These are phyloP conservation scores for Girardia tigrina DNA, from an alignment of 2,888 invertebrate genomes.

Conservation along the genomic window DNA sequence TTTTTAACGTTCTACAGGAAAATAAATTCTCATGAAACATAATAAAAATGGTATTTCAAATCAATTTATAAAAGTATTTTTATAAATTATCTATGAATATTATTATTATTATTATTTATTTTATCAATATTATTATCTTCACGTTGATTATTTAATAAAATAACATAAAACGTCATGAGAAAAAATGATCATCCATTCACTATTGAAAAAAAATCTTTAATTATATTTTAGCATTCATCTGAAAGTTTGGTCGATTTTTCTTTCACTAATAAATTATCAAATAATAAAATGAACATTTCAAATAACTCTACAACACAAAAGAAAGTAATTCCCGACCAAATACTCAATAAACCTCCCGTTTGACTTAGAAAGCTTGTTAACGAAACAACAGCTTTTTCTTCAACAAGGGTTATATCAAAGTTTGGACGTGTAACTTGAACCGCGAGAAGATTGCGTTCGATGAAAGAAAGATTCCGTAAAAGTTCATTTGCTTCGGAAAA, in stretches of 20 bases:
- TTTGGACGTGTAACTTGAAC: constrained; percentile 33
- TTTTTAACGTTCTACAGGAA: too few species aligned
- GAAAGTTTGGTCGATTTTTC: not conserved
- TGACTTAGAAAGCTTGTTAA: constrained; percentile 36
- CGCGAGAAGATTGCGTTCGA: constrained; percentile 34
- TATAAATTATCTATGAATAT: too few species aligned
- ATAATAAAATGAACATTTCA: constrained; percentile 25
- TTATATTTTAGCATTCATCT: not conserved
- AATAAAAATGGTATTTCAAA: too few species aligned
- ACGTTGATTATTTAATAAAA: too few species aligned
- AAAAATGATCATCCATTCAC: too few species aligned
- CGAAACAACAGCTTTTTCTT: constrained; percentile 36
- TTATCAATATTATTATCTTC: too few species aligned
- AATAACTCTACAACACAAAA: constrained; percentile 36
- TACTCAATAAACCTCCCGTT: constrained; percentile 36
- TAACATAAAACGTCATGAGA: too few species aligned
- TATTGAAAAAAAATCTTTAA: too few species aligned
- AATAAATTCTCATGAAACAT: too few species aligned
- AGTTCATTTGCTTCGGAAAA: not conserved
- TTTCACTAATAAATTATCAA: not conserved
- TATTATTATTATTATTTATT: too few species aligned
- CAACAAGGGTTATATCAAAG: constrained; percentile 34
- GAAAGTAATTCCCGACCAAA: constrained; percentile 36
- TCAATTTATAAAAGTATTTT: too few species aligned
- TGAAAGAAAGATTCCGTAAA: not conserved